Base-by-base conservation (phyloP, 1,140 invertebrate genomes). In the Drosophila parabipectinata region DNA sequence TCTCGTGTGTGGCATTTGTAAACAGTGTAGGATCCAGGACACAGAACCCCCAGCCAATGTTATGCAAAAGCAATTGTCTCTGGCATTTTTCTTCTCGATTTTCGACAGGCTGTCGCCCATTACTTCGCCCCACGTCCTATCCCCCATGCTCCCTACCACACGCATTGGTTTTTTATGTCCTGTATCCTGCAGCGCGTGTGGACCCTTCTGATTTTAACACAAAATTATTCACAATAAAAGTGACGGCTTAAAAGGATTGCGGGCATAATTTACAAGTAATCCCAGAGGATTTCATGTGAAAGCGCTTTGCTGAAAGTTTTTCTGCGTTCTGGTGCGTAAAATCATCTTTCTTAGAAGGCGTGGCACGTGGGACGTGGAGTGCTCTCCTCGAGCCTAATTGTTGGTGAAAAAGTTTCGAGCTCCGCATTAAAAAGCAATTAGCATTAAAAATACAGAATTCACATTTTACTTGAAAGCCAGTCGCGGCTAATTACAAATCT, bases 151-250 rank as follows among this genome's bases (percentile, higher is more conserved):
- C 18, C 18, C 1, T 18, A 18, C 21, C 21, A 21, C 21, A 21
- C 21, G 21, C 21, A 21, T 21, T 21, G 21, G 21, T 3, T 21
- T 21, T 21, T 21, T 21, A 21, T 21, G 21, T 21, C 21, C n/a
- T 55, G 1, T 30, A 34, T 18, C 47, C 24, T 52, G 67, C 54
- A 44, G 78, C 78, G 71, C 78, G 74, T 87, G 79, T 82, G 79
- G 34, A 61, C 75, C 69, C 68, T 88, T 88, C 77, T 79, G 84
- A 83, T 88, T 88, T 79, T 67, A 77, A 88, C 83, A 79, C 83
- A 88, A 88, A 88, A 88, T 83, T 88, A 88, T 88, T 61, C 75
- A 53, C 82, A 87, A 83, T 79, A 77, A 77, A 77, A 88, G 83
- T 88, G 83, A 77, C 79, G 81, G 79, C 79, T 82, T 88, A 88